Conservation (phyloP, 2,888 invertebrate species). For the Amblyjoppa fuscipennis region DNA sequence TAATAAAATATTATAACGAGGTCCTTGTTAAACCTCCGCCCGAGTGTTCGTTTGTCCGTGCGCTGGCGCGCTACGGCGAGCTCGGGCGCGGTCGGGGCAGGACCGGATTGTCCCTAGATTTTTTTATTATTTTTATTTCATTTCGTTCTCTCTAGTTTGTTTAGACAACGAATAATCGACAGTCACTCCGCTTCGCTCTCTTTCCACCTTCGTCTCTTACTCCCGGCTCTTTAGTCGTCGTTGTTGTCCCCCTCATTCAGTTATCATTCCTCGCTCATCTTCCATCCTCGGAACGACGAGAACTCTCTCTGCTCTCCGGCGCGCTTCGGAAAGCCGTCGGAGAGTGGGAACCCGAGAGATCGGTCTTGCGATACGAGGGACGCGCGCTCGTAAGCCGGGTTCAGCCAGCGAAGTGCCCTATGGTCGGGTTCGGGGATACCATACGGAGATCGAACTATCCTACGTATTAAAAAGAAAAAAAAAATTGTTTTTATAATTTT, state of each 20-base stretch:
- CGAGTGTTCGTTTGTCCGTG: slow-evolving; percentile 45
- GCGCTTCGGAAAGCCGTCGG: slow-evolving; percentile 36
- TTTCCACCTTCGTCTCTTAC: slow-evolving; percentile 18
- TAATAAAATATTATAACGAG: slow-evolving; percentile 85
- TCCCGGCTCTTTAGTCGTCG: slow-evolving; percentile 45
- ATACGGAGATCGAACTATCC: slow-evolving; percentile 69
- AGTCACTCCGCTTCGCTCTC: slow-evolving; percentile 67
- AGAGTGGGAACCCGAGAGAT: slow-evolving; percentile 61
- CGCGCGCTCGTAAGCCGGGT: slow-evolving; percentile 43
- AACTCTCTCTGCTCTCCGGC: slow-evolving; percentile 34
- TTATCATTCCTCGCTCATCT: slow-evolving; percentile 26
- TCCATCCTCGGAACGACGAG: slow-evolving; percentile 45
- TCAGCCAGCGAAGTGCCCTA: slow-evolving; percentile 20
- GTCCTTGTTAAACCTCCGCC: slow-evolving; percentile 82
- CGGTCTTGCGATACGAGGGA: slow-evolving; percentile 65
- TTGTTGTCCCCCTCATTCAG: slow-evolving; percentile 14
- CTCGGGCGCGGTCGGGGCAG: slow-evolving; percentile 61
- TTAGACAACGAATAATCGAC: slow-evolving; percentile 85
- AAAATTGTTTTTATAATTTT: not conserved
- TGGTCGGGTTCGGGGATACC: slow-evolving; percentile 67
- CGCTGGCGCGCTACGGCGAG: slow-evolving; percentile 33
- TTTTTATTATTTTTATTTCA: slow-evolving; percentile 9
- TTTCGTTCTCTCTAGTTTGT: slow-evolving; percentile 80
- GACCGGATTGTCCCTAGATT: slow-evolving; percentile 53
- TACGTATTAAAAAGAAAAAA: not conserved